Evolutionary conservation across 2,888 invertebrate genomes (phyloP), one percentile per base, ranked within the genome.

Genomic region (Fragum sueziense): DNA sequence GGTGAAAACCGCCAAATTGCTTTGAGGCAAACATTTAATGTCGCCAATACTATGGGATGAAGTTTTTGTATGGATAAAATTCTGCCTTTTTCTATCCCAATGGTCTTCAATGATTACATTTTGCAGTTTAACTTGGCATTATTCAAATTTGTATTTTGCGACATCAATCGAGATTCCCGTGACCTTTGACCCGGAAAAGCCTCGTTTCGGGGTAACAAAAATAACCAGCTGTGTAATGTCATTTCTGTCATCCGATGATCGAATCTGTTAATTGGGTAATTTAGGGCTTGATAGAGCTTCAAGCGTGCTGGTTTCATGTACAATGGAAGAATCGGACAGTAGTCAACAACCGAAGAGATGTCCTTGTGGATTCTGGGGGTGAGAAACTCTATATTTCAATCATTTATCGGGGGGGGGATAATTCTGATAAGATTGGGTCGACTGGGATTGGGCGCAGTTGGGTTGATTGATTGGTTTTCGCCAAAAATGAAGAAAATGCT

Each of bases 281-380:
- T 65, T 65, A 25, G 65, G 22, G 41, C 22, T 27, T 2, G 33
- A 11, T 41, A 65, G n/a, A 33, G 22, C 9, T 51, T n/a, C 14
- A 20, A 29, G 41, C 52, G 37, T 27, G 25, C n/a, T 11, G 37
- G 29, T 41, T 74, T 65, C 22, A 51, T 57, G 52, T 41, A 34
- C 69, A 79, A 90, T 91, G 90, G 90, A 90, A 85, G 88, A 91
- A 82, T 91, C 90, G 57, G 89, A 89, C 76, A 90, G 89, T 80
- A 86, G 89, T 70, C 87, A 90, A 80, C 88, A 88, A 79, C 88
- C 87, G 47, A 84, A 83, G 73, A 82, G 88, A 72, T 91, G 90
- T 82, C 89, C 90, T 25, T 91, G 91, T 85, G 91, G 91, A 73
- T 91, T 91, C 85, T 91, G 90, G 88, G 91, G 91, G 91, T 91